Base-by-base conservation (phyloP, 64 coral and sea anemone species). In the Cladopsammia gracilis region DNA sequence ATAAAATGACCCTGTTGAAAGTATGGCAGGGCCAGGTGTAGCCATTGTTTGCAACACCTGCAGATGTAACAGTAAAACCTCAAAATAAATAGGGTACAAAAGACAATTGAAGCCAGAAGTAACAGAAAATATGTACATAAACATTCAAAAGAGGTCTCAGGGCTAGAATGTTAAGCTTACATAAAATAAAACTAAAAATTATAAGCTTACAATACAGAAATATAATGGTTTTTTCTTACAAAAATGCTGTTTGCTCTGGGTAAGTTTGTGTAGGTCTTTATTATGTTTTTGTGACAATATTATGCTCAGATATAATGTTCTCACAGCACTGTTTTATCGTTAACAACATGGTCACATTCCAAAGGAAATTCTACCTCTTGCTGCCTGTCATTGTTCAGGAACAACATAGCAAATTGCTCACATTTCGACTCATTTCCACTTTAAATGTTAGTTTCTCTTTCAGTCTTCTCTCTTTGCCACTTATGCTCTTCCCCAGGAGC, bases 21-120 rank as follows among this genome's bases (percentile, higher is more conserved):
- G 25, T 10, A 6, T 69, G 65, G 3, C 20, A 25, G 23, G 65
- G n/a, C 65, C 65, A 69, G 65, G 8, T 8, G 10, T 69, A 69
- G 65, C 65, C 65, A 69, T 69, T 69, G 65, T 69, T 69, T 56
- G n/a, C n/a, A n/a, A n/a, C n/a, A n/a, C n/a, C n/a, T n/a, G n/a
- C n/a, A n/a, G n/a, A n/a, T n/a, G n/a, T n/a, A n/a, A n/a, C n/a
- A n/a, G n/a, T n/a, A n/a, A n/a, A n/a, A n/a, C n/a, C n/a, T n/a
- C n/a, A n/a, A n/a, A n/a, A n/a, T n/a, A n/a, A n/a, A n/a, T n/a
- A n/a, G n/a, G n/a, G n/a, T n/a, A n/a, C n/a, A n/a, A n/a, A n/a
- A n/a, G n/a, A n/a, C n/a, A n/a, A n/a, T n/a, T n/a, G n/a, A n/a
- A n/a, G n/a, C n/a, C n/a, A n/a, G n/a, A n/a, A n/a, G n/a, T n/a